Conservation (phyloP, 2,113 vertebrate genomes). For the Myocastor coypus region DNA sequence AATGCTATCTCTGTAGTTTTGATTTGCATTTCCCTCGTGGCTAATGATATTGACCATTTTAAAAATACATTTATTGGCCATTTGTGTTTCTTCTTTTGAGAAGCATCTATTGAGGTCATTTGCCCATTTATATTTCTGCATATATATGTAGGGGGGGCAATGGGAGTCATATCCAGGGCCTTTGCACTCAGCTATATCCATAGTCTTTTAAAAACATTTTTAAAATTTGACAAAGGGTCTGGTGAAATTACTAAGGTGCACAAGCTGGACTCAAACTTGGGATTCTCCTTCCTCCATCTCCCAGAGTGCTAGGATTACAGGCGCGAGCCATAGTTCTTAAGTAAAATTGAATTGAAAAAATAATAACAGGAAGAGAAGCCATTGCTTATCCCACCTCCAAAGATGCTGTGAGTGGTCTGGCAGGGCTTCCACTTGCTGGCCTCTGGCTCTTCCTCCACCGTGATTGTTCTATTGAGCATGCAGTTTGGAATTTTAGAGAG, state of each 20-base stretch:
- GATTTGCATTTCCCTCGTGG: neutral
- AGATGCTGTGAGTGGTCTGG: neutral
- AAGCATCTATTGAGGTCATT: neutral
- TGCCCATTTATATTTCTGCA: neutral
- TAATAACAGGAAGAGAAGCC: neutral
- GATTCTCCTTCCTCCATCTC: neutral
- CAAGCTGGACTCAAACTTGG: neutral
- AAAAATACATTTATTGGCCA: neutral
- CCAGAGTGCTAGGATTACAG: neutral
- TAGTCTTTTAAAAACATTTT: neutral
- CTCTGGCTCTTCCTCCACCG: neutral
- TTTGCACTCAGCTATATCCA: neutral
- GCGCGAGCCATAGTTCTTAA: neutral
- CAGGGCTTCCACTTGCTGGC: too few species aligned
- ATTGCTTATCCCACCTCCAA: neutral
- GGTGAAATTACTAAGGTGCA: neutral
- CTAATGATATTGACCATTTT: neutral
- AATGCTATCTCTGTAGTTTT: neutral
- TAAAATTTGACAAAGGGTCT: neutral
- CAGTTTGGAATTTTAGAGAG: neutral
- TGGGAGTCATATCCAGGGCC: neutral
- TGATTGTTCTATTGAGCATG: rapidly evolving
- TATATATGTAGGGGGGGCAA: neutral
- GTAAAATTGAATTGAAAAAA: neutral
- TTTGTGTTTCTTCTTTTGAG: neutral